Conservation (phyloP, 2,888 invertebrate species). For the Opisthograptis luteolata region DNA sequence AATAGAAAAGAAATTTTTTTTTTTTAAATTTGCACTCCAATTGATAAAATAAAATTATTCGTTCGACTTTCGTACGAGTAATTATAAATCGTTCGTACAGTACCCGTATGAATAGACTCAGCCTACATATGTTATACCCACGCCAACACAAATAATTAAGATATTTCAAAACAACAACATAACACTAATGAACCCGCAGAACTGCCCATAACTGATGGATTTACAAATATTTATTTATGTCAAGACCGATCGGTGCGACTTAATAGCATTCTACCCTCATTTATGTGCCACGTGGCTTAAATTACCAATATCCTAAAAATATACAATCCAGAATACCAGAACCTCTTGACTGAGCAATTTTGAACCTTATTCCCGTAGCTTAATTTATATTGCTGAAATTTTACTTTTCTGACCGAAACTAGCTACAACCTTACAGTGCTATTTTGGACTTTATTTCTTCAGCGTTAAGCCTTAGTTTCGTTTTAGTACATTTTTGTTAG, state of each 20-base stretch:
- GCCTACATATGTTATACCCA: neutral
- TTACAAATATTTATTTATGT: conserved; percentile 43
- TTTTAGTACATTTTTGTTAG: conserved; percentile 14
- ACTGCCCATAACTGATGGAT: conserved; percentile 35
- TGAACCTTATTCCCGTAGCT: conserved; percentile 4
- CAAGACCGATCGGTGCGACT: conserved; percentile 33
- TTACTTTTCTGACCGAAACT: neutral
- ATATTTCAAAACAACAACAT: conserved; percentile 2
- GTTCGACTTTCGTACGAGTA: no score
- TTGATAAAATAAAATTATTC: no score
- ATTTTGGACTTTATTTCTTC: conserved; percentile 21
- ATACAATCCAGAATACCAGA: conserved; percentile 11
- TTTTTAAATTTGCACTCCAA: no score
- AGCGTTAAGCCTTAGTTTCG: conserved; percentile 6
- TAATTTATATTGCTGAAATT: neutral
- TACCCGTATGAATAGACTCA: no score
- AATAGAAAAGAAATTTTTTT: no score
- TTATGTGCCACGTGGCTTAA: conserved; percentile 48
- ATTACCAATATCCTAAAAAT: conserved; percentile 50
- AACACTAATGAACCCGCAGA: conserved; percentile 42
- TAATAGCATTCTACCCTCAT: conserved; percentile 36
- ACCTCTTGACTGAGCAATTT: neutral
- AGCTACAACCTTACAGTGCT: neutral
- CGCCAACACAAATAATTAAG: neutral
- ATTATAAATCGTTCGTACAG: no score